phyloP scores from a whole-genome alignment of 2,797 vertebrate genomes.

The Smutsia gigantea region DNA sequence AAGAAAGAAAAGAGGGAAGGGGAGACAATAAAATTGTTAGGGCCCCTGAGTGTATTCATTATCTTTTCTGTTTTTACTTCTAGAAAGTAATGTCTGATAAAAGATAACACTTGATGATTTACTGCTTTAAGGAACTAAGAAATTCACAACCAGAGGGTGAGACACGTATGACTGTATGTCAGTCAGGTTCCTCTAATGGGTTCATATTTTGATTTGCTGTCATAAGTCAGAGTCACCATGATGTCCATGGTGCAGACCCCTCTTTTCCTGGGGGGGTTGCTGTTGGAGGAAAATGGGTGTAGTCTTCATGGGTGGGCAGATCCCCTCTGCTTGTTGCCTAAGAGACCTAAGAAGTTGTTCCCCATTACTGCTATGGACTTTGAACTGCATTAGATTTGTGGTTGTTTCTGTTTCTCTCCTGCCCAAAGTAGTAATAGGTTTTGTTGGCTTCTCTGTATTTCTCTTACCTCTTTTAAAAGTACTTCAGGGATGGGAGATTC shows the following conservation, averaged over 20 bases:
- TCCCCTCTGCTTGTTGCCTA: not conserved
- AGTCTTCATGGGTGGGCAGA: not conserved
- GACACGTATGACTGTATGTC: not conserved
- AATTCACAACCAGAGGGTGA: not conserved
- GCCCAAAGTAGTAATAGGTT: not conserved
- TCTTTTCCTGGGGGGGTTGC: not conserved
- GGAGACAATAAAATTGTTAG: not conserved
- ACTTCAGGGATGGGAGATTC: not conserved
- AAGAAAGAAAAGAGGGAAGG: not conserved
- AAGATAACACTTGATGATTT: not conserved
- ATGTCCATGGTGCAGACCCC: not conserved
- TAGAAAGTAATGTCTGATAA: not conserved
- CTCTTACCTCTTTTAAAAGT: not conserved
- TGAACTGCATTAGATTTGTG: not conserved
- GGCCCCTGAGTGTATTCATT: not conserved
- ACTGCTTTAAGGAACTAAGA: not conserved
- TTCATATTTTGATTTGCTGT: not conserved
- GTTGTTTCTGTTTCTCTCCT: not conserved
- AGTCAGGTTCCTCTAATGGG: not conserved
- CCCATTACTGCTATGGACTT: not conserved
- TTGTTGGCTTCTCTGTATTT: not conserved
- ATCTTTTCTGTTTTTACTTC: not conserved
- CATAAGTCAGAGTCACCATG: not conserved
- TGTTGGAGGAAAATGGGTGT: not conserved
- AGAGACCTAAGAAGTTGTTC: not conserved